phyloP scores from a whole-genome alignment of 64 coral and sea anemone genomes.

The Acropora tenuis region DNA sequence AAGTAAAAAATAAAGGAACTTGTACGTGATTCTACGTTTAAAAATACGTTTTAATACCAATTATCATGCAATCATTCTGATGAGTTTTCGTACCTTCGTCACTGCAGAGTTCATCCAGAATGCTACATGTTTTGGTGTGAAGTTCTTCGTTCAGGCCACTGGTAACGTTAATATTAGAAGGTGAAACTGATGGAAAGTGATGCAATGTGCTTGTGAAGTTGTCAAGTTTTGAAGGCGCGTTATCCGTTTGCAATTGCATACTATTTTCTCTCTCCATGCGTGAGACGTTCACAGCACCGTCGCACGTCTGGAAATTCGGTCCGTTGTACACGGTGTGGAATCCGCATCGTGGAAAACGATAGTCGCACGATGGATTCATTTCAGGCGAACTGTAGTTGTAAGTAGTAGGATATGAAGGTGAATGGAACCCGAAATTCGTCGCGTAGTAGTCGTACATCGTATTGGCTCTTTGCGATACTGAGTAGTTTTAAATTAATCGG shows the following conservation, averaged over 20 bases:
- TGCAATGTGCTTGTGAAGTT: slow-evolving; percentile 9
- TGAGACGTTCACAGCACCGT: slow-evolving; percentile 8
- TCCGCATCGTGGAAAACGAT: not conserved
- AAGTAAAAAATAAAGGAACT: slow-evolving; percentile 22
- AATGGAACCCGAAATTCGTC: slow-evolving; percentile 27
- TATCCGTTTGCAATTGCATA: slow-evolving; percentile 1
- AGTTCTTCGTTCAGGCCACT: not conserved
- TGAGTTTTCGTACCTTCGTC: slow-evolving; percentile 15
- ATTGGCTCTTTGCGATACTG: not conserved
- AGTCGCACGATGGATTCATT: slow-evolving; percentile 6
- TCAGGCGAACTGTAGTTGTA: slow-evolving; percentile 5
- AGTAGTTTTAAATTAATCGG: not conserved
- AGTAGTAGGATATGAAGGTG: slow-evolving; percentile 1
- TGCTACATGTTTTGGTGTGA: not conserved
- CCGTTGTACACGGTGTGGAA: not conserved
- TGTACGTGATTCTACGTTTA: not conserved
- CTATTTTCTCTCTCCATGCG: not conserved
- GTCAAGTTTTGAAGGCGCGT: slow-evolving; percentile 13
- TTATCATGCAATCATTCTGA: not conserved
- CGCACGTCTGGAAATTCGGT: slow-evolving; percentile 15
- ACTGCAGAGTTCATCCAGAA: slow-evolving; percentile 8
- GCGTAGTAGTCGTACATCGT: slow-evolving; percentile 38
- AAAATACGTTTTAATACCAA: not conserved
- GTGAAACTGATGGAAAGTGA: slow-evolving; percentile 27
- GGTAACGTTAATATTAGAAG: not conserved